A percentile compares a stretch with the other conserved stretches of the same genome.
These are phyloP conservation scores for Struthidea cinerea DNA, from an alignment of 2,113 vertebrate genomes.

Conservation along the genomic window DNA sequence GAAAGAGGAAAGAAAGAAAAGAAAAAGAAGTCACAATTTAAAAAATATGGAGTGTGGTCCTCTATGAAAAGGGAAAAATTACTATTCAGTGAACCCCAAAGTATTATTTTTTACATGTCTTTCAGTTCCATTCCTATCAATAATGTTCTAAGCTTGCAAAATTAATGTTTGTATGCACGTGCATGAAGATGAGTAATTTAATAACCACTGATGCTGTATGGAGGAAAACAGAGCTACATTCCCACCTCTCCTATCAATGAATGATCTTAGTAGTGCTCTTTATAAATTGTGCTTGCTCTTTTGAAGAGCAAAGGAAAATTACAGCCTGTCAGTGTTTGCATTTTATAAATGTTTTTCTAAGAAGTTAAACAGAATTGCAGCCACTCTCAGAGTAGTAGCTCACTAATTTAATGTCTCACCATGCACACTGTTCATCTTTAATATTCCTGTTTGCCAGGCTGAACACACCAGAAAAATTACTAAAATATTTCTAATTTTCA, in stretches of 20 bases:
- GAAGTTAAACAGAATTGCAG: not conserved
- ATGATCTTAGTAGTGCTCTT: not conserved
- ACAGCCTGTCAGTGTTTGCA: not conserved
- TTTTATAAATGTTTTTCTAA: not conserved
- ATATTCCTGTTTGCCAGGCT: not conserved
- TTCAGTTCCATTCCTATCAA: not conserved
- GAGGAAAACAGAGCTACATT: not conserved
- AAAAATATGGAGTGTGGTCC: rapidly evolving
- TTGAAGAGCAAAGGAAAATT: not conserved
- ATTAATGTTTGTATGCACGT: not conserved
- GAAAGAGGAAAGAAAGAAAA: not conserved
- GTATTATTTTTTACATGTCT: not conserved
- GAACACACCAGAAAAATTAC: not conserved
- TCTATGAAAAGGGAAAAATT: not conserved
- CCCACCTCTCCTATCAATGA: not conserved
- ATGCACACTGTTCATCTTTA: not conserved
- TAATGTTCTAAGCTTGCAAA: not conserved
- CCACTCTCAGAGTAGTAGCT: not conserved
- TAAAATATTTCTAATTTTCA: not conserved
- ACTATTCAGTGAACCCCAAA: not conserved
- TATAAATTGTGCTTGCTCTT: not conserved
- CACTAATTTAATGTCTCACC: not conserved
- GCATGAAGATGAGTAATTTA: not conserved
- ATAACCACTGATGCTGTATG: not conserved
- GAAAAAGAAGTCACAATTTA: not conserved